Evolutionary conservation across 2,113 vertebrate genomes (phyloP).

Genomic region (Muntiacus muntjak): DNA sequence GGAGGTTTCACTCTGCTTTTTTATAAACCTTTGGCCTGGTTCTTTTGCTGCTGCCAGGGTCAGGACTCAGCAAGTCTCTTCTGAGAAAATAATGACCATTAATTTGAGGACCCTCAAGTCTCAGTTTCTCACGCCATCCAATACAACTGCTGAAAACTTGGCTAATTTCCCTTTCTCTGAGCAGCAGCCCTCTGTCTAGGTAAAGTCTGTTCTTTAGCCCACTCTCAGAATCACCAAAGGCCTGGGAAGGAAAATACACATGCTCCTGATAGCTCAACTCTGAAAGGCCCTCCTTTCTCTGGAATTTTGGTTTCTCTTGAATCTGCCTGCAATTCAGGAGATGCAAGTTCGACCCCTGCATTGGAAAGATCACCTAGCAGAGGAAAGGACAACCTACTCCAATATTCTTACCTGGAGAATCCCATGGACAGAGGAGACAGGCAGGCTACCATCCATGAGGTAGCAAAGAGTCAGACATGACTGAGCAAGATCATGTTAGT

Average conservation of each 20-base stretch:
- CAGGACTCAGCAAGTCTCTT: not conserved
- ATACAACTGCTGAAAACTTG: not conserved
- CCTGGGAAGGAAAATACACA: not conserved
- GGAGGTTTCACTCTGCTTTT: not conserved
- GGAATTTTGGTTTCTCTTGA: not conserved
- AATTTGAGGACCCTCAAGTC: not conserved
- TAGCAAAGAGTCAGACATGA: not conserved
- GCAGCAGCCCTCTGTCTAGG: not conserved
- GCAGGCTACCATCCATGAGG: not conserved
- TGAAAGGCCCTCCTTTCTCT: not conserved
- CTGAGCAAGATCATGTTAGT: not conserved
- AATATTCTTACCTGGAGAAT: not conserved
- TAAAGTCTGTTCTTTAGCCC: not conserved
- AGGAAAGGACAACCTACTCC: not conserved
- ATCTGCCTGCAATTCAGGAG: not conserved
- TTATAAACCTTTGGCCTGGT: not conserved
- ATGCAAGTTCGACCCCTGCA: accelerated
- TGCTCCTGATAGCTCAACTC: not conserved
- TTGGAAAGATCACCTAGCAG: not conserved
- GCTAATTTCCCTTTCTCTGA: not conserved
- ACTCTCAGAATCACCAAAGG: not conserved
- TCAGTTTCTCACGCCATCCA: not conserved
- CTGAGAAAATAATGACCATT: not conserved
- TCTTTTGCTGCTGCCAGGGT: not conserved
- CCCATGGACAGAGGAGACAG: not conserved